These are phyloP conservation scores for Epistrophe eligans DNA, from an alignment of 2,888 invertebrate species.

Conservation along the genomic window DNA sequence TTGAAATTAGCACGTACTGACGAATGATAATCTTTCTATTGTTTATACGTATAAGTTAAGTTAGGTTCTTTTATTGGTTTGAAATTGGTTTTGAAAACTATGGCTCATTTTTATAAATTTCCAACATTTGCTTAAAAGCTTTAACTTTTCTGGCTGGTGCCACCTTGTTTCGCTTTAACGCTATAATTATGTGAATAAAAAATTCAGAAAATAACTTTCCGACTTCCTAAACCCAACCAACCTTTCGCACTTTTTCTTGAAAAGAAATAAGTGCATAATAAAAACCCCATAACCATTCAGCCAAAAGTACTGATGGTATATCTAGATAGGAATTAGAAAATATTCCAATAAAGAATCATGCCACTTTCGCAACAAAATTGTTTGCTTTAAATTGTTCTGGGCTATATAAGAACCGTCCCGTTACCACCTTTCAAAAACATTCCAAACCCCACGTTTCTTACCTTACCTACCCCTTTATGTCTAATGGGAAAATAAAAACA, in stretches of 20 bases:
- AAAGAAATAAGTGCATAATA: background rate
- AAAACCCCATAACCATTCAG: constrained; percentile 41
- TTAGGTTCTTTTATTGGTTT: too few relatives aligned
- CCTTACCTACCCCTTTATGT: background rate
- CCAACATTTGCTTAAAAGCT: too few relatives aligned
- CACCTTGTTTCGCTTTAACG: background rate
- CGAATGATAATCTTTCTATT: background rate
- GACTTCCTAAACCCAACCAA: background rate
- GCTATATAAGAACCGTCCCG: constrained; percentile 48
- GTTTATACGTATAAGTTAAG: background rate
- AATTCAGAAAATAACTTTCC: background rate
- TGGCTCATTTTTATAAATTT: too few relatives aligned
- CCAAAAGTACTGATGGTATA: constrained; percentile 51
- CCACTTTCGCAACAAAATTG: constrained; percentile 48
- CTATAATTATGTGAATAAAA: background rate
- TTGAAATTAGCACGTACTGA: background rate
- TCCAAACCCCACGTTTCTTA: background rate
- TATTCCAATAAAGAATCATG: constrained; percentile 58
- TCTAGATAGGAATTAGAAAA: constrained; percentile 36
- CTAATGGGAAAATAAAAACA: constrained; percentile 31
- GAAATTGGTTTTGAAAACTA: too few relatives aligned
- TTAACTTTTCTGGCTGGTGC: too few relatives aligned
- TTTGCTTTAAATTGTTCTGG: constrained; percentile 63
- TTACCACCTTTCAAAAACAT: constrained; percentile 58
- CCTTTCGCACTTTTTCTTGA: background rate